Conservation (phyloP, 2,113 vertebrate genomes). For the Halcyon malimbica region DNA sequence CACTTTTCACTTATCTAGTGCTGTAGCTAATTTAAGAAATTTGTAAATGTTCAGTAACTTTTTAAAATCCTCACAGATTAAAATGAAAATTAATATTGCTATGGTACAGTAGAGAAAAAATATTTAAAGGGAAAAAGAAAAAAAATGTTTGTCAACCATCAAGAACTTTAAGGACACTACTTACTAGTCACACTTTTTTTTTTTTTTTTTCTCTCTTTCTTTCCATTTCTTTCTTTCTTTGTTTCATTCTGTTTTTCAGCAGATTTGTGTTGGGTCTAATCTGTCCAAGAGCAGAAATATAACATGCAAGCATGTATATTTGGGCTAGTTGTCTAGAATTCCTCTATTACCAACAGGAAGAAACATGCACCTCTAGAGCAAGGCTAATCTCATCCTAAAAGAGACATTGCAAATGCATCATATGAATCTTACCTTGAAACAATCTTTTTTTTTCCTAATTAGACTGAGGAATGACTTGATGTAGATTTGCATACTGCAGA, state of each 20-base stretch:
- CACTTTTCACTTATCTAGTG: neutral
- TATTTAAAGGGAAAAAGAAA: rapidly evolving
- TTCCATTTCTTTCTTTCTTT: neutral
- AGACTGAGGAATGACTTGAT: neutral
- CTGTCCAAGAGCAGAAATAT: neutral
- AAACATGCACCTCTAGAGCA: neutral
- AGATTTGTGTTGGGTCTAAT: neutral
- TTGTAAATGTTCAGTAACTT: neutral
- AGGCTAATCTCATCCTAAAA: neutral
- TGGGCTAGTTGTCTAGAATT: neutral
- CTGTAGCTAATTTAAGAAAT: neutral
- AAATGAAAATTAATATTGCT: neutral
- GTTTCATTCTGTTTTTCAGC: neutral
- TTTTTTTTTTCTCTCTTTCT: neutral
- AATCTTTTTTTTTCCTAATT: neutral
- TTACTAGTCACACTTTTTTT: neutral
- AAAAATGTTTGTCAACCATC: rapidly evolving
- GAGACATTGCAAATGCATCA: neutral
- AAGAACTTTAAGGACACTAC: neutral
- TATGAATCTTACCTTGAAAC: neutral
- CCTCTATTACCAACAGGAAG: neutral
- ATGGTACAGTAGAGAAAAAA: neutral
- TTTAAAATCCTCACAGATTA: neutral
- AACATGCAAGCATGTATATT: neutral
- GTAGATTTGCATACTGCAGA: neutral